Evolutionary conservation across 2,888 invertebrate species (phyloP), one percentile per base, ranked within the genome.

Genomic region (Hemistola chrysoprasaria): DNA sequence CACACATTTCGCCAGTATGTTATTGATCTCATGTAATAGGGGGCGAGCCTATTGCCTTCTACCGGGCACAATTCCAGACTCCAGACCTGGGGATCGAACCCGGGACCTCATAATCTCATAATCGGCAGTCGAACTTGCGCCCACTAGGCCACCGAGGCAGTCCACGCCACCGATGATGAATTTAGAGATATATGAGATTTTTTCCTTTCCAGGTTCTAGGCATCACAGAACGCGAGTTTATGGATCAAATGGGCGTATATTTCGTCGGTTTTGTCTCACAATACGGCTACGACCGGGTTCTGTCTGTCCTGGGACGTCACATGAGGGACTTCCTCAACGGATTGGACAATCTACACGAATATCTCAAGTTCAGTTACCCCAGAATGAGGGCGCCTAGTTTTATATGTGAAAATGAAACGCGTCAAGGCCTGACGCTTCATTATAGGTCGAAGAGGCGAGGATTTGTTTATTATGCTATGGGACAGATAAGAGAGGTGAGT

Each of bases 381-480:
- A 91, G 87, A 47, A 93, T 93, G 93, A 86, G 94, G 52, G 98
- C 98, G 0, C 99, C 99, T 0, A 97, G 97, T 36, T 99, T 99
- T 77, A 98, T 98, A 60, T 98, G 98, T 68, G 98, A 98, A 78
- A 97, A 97, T 70, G 98, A 99, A 78, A 96, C 97, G 0, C 91
- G 95, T 39, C 95, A 95, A 66, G 98, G 98, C 0, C 86, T 99
- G 47, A 97, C 97, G 0, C 89, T 99, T 41, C 98, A 98, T 82
- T 98, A 98, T 78, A 91, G 97, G 36, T 97, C 97, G 57, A 97
- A 97, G 76, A 90, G 98, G 50, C 92, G 96, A 49, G 98, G 98
- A 0, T 98, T 97, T 74, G 95, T 98, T 3, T 97, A 97, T 79
- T 99, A 99, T 71, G 97, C 98, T 3, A 98, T 98, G 94, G 98